Conservation (phyloP, 2,113 vertebrate species). For the Chlamydotis undulata region DNA sequence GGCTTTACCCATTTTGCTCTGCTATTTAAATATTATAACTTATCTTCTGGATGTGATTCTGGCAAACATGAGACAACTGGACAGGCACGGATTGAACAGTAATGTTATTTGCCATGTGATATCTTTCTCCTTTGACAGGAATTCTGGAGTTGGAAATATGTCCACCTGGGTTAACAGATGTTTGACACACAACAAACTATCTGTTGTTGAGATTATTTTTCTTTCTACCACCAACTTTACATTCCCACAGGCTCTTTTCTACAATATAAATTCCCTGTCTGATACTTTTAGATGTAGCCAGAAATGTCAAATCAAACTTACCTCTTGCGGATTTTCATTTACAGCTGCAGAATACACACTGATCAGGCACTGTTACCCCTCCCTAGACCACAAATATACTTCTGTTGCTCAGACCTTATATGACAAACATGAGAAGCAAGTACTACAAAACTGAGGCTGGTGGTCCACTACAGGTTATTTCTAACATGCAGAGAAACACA, state of each 20-base stretch:
- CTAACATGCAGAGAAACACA: background rate
- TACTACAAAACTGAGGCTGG: background rate
- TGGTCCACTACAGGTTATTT: background rate
- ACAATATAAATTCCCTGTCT: background rate
- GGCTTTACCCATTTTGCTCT: background rate
- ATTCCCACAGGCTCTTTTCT: background rate
- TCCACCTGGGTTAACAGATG: background rate
- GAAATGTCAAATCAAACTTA: background rate
- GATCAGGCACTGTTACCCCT: background rate
- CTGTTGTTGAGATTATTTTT: background rate
- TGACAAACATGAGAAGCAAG: background rate
- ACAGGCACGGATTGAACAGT: fast-evolving
- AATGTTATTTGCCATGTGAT: background rate
- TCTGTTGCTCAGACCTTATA: background rate
- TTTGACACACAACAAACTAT: background rate
- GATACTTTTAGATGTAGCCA: background rate
- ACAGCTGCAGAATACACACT: background rate
- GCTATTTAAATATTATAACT: background rate
- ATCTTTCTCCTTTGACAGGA: background rate
- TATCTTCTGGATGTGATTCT: background rate
- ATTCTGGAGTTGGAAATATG: background rate
- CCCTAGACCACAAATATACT: background rate
- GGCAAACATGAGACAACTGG: background rate
- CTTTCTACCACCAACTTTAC: background rate
- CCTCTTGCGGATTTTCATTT: background rate